These are phyloP conservation scores for Pseudochirops corinnae DNA, from an alignment of 2,797 vertebrate genomes.

Conservation along the genomic window DNA sequence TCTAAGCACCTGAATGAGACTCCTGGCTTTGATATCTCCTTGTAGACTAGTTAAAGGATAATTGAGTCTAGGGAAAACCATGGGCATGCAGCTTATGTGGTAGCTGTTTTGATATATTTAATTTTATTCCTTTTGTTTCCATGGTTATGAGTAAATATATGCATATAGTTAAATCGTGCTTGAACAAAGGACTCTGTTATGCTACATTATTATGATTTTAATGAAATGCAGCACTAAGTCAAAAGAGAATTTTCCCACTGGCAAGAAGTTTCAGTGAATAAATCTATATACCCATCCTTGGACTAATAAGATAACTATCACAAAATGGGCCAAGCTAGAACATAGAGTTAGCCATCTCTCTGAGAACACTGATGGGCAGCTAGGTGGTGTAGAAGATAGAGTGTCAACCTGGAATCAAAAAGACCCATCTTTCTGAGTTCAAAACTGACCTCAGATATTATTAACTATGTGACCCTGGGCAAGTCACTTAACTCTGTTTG, in stretches of 20 bases:
- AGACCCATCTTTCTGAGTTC: no score
- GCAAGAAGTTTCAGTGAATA: background rate
- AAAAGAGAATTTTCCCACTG: background rate
- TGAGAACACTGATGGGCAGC: background rate
- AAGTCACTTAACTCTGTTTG: no score
- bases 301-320: no score
- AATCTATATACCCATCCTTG: background rate
- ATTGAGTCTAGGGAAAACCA: background rate
- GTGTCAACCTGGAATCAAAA: no score
- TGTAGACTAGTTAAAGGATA: background rate
- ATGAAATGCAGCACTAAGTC: background rate
- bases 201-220: background rate
- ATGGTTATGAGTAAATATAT: background rate
- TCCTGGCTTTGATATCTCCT: background rate
- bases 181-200: background rate
- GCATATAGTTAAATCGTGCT: background rate
- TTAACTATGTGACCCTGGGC: no score
- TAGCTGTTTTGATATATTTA: background rate
- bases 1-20: background rate
- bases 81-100: background rate
- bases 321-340: background rate
- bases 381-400: no score
- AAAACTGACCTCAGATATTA: no score
- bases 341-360: background rate
- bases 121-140: background rate